Base-by-base conservation (phyloP, 37 sponge, comb jelly and placozoan genomes). In the Chondrosia reniformis region DNA sequence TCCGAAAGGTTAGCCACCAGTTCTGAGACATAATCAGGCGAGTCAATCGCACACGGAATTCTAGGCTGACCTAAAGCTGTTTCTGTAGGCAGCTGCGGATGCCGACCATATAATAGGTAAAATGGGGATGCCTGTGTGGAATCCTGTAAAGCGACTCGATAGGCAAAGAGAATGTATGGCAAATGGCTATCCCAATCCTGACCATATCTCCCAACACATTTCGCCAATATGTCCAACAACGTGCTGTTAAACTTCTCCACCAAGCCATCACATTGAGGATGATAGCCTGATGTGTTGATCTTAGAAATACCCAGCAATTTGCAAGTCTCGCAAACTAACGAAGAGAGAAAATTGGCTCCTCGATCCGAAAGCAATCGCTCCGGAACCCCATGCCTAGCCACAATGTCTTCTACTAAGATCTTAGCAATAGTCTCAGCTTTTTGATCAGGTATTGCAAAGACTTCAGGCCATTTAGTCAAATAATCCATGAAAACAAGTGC, bases 211-310 rank as follows among this genome's bases (percentile, higher is more conserved):
- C 73, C 52, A 31, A 30, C 66, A 13, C 74, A 41, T 39, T 87
- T 87, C 1, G 82, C 27, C 21, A 82, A 24, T 73, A 87, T 81
- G 44, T 40, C 55, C 40, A 62, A 62, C 15, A 87, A 62, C 30
- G 83, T 82, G 30, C 42, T 5, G 38, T 84, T 84, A 39, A 84
- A 84, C 40, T 72, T 64, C 56, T 85, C 80, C 27, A 85, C 85
- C 30, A 85, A 46, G 2, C 88, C 88, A 74, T 87, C 84, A 15
- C 78, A 81, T 39, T 87, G 80, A 2, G 80, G 76, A 42, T 80
- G 86, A 33, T 83, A 87, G 2, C 77, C 79, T 17, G 88, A 76
- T 63, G 87, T 87, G 65, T 87, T 87, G 75, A 86, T 65, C 33
- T 86, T 86, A 3, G 45, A 64, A 2, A 80, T 45, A 12, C 41